These are phyloP conservation scores for Bradysia coprophila DNA, from an alignment of 1,140 invertebrate genomes.

Conservation along the genomic window DNA sequence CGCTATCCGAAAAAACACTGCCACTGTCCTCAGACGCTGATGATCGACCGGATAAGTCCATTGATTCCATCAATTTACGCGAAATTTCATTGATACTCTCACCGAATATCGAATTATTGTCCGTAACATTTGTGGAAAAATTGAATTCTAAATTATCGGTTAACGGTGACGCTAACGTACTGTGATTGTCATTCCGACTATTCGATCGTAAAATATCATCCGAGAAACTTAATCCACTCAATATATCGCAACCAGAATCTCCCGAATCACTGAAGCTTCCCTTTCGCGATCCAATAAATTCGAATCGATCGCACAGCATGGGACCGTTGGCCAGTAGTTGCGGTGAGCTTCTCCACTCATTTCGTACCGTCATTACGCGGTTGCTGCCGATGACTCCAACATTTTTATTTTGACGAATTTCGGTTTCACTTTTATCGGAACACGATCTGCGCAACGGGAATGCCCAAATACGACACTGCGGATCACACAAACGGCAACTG, in stretches of 20 bases:
- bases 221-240: conserved; percentile 19
- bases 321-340: not conserved
- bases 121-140: conserved; percentile 5
- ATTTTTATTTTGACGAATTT: conserved; percentile 13
- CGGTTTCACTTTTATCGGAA: conserved; percentile 15
- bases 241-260: conserved; percentile 19
- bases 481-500: conserved; percentile 63
- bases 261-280: conserved; percentile 15
- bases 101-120: conserved; percentile 16
- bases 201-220: conserved; percentile 10
- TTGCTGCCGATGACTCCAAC: conserved; percentile 23
- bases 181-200: not conserved
- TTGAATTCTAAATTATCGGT: not conserved
- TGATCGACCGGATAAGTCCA: conserved; percentile 3
- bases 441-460: conserved; percentile 17
- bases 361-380: conserved; percentile 7
- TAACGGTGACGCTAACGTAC: not conserved
- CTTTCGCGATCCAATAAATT: conserved; percentile 1
- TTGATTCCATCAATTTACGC: conserved; percentile 19
- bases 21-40: not conserved
- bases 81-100: conserved; percentile 22
- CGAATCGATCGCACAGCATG: not conserved
- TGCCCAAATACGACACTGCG: conserved; percentile 54
- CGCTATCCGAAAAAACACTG: conserved; percentile 2
- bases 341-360: not conserved